Evolutionary conservation across 1,140 invertebrate species (phyloP).

Genomic region (Heterodera schachtii): DNA sequence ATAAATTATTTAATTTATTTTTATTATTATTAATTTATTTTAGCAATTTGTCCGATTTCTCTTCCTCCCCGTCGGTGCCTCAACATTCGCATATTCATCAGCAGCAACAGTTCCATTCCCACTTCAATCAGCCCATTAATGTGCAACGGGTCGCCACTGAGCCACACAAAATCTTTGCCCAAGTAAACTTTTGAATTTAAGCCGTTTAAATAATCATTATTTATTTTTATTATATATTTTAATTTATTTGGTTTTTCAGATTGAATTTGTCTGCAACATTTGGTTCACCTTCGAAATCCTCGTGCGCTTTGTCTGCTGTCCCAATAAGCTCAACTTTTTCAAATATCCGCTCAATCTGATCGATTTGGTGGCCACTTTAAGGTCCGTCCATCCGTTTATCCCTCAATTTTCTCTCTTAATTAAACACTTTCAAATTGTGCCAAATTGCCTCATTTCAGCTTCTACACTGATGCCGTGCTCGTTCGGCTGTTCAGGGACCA

Average conservation of each 20-base stretch:
- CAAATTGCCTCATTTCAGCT: conserved; percentile 30
- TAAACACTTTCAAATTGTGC: too few relatives aligned
- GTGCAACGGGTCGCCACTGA: conserved; percentile 39
- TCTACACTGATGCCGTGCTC: conserved; percentile 45
- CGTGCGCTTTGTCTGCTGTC: conserved; percentile 82
- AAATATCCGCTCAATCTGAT: conserved; percentile 84
- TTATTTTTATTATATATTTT: neutral
- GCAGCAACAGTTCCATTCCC: neutral
- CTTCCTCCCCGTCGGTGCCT: neutral
- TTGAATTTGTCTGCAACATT: conserved; percentile 87
- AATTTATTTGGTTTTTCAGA: conserved; percentile 16
- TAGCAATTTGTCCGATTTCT: neutral
- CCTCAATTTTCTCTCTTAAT: neutral
- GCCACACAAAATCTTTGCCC: conserved; percentile 51
- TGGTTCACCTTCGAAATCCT: conserved; percentile 93
- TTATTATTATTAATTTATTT: neutral
- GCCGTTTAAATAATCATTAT: neutral
- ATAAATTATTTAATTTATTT: neutral
- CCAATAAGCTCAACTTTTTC: conserved; percentile 84
- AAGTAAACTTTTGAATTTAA: conserved; percentile 27
- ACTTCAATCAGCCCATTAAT: conserved; percentile 18
- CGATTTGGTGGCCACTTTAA: conserved; percentile 74
- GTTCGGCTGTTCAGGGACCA: conserved; percentile 45
- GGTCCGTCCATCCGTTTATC: neutral
- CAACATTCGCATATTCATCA: conserved; percentile 19